These are phyloP conservation scores for Silvanus unidentatus DNA, from an alignment of 2,888 invertebrate genomes.

Conservation along the genomic window DNA sequence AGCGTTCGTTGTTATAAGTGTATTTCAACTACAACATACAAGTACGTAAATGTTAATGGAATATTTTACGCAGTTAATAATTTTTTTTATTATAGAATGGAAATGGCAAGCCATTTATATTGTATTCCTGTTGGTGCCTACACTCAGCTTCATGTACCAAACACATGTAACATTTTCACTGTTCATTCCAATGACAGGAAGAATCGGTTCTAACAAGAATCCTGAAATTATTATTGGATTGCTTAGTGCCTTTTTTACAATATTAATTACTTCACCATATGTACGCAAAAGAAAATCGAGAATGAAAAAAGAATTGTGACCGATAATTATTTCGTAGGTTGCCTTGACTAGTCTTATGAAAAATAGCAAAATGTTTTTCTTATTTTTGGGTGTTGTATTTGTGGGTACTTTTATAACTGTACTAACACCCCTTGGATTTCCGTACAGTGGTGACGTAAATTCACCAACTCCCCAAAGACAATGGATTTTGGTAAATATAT, in stretches of 20 bases:
- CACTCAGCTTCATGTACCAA: constrained; percentile 33
- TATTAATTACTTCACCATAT: constrained; percentile 42
- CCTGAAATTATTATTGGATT: constrained; percentile 47
- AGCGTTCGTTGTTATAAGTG: constrained; percentile 30
- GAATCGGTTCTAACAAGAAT: constrained; percentile 46
- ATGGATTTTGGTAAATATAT: constrained; percentile 39
- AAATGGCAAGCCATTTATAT: constrained; percentile 37
- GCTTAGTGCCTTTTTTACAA: constrained; percentile 39
- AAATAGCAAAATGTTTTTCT: constrained; percentile 27
- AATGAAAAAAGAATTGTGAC: too few species aligned
- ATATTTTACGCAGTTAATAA: too few species aligned
- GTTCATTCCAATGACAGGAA: constrained; percentile 45
- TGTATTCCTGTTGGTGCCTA: constrained; percentile 29
- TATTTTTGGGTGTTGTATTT: constrained; percentile 27
- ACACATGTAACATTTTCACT: constrained; percentile 27
- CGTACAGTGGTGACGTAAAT: constrained; percentile 57
- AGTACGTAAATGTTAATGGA: constrained; percentile 21
- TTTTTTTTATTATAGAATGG: constrained; percentile 25
- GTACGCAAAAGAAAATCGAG: constrained; percentile 37
- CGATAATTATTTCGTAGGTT: constrained; percentile 23
- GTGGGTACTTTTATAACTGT: constrained; percentile 45
- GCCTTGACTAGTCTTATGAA: constrained; percentile 31
- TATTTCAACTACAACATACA: constrained; percentile 27
- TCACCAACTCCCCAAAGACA: constrained; percentile 64
- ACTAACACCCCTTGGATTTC: constrained; percentile 62